Evolutionary conservation across 2,797 vertebrate genomes (phyloP), one percentile per base, ranked within the genome.

Genomic region (Atherinosoma microstoma): DNA sequence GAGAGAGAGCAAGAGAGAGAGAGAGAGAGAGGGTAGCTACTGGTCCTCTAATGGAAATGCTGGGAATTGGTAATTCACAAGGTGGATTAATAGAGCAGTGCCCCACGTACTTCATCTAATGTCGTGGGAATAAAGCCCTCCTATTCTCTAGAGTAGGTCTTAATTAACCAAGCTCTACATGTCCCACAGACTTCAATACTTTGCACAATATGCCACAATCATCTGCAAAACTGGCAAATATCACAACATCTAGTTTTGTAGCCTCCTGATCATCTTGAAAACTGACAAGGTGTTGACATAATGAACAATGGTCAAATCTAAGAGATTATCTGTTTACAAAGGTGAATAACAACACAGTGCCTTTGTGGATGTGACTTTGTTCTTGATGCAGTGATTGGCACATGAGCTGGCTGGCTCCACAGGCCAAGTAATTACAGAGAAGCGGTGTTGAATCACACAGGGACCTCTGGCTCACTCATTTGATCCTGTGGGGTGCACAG

Each of bases 121-220:
- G 83, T 83, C 49, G 67, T 85, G 85, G 83, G 91, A 92, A 92
- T 83, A 84, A 83, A 87, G 75, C 38, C 58, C 53, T 78, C 51
- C 76, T 76, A 64, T 78, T 85, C 87, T 85, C 62, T 69, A 64
- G 75, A 73, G 80, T 42, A 67, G 76, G 68, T 87, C 93, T 94
- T 94, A 94, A 94, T 93, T 91, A 94, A 90, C 85, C 73, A 42
- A 67, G 68, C 86, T 73, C 82, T 62, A 58, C 67, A 61, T 57
- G 85, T 70, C 69, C 73, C 65, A 73, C 65, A 73, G 67, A 80
- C 76, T 83, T 81, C 85, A 82, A 85, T 81, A 79, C 74, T 79
- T 73, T 0, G 62, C 64, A 78, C 81, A 86, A 85, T 69, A 53
- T 56, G 60, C 57, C 77, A 74, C 70, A 79, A 65, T 75, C 67